Base-by-base conservation (phyloP, 1,140 invertebrate genomes). In the Drosophila lowei region DNA sequence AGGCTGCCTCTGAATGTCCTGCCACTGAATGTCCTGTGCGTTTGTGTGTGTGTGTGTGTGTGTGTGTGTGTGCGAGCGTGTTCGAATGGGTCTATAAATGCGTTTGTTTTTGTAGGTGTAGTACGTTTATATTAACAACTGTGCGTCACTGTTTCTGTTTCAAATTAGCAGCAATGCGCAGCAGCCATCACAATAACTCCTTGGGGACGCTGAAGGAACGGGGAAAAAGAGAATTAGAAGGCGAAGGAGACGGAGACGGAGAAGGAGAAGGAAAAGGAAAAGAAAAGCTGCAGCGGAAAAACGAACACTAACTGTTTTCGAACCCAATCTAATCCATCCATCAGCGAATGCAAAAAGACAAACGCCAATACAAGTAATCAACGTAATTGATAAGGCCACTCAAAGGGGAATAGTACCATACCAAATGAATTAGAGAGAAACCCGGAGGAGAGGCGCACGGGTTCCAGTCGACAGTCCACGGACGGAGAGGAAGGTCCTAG, bases 121-220 rank as follows among this genome's bases (percentile, higher is more conserved):
- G 15, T 41, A 53, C 15, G 23, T n/a, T 48, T 25, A 34, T 47
- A 58, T 28, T 59, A 59, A 59, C 57, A 64, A 73, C 68, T 55
- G 21, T 47, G 21, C 28, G 21, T 30, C 54, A 55, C 44, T 57
- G 34, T 41, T 63, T 16, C 44, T 15, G 46, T 78, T 64, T 58
- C 48, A 73, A 74, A 81, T 67, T 77, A 78, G 64, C 70, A 78
- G 64, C 70, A 74, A 78, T 61, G 60, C 53, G 61, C 48, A 58
- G 57, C 63, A 30, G 30, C 46, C 59, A 59, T 18, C 38, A 47
- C 54, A 59, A 70, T 30, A 67, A 74, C 43, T 78, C 28, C 48
- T 43, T 52, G 61, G 65, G 52, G 49, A 13, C 46, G 21, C 28
- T 2, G 28, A 30, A 8, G 30, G 30, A 30, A 9, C 7, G 8